Conservation (phyloP, 2,797 vertebrate genomes). For the Coreius guichenoti region DNA sequence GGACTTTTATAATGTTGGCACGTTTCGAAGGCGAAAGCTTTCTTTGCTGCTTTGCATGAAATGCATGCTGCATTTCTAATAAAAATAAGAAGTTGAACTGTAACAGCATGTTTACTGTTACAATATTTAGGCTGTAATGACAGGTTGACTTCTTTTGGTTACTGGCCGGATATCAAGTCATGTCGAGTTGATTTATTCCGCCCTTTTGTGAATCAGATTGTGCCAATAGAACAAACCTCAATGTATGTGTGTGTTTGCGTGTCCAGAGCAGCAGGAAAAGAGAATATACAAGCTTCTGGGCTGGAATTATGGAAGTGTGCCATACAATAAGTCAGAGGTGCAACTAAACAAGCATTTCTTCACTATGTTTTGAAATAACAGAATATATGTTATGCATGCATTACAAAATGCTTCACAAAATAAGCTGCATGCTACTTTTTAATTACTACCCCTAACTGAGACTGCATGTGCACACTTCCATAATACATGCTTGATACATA, state of each 20-base stretch:
- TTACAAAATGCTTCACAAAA: neutral
- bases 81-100: constrained; percentile 40
- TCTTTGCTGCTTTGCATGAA: constrained; percentile 26
- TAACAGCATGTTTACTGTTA: constrained; percentile 17
- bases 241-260: neutral
- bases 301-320: constrained; percentile 3
- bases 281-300: neutral
- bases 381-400: neutral
- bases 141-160: constrained; percentile 49
- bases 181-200: constrained; percentile 51
- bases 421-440: neutral
- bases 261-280: constrained; percentile 8
- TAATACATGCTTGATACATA: neutral
- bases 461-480: neutral
- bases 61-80: constrained; percentile 29
- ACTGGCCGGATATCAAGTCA: constrained; percentile 48
- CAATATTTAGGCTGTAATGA: constrained; percentile 39
- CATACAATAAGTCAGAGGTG: neutral
- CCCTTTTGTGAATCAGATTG: constrained; percentile 31
- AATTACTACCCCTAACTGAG: neutral
- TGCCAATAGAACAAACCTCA: constrained; percentile 35
- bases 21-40: constrained; percentile 12
- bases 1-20: constrained; percentile 39
- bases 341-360: neutral
- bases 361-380: neutral